phyloP scores from a whole-genome alignment of 2,888 invertebrate species.

The Polydrusus cervinus region DNA sequence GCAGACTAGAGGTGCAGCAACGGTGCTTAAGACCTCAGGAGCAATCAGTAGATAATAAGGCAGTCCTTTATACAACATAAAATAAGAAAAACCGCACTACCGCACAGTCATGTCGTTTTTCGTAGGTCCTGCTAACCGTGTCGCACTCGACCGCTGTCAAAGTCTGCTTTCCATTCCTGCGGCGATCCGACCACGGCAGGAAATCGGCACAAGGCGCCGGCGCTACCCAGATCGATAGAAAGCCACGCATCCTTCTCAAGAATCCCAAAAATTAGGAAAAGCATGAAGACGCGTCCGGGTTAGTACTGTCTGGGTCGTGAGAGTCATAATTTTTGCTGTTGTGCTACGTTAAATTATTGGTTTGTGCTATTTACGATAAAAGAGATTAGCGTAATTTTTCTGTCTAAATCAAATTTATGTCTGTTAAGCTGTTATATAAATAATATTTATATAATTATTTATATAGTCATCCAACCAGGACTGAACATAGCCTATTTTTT shows the following conservation, averaged over 20 bases:
- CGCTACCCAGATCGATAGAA: constrained; percentile 66
- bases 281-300: constrained; percentile 47
- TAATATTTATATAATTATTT: no score
- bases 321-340: no score
- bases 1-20: constrained; percentile 21
- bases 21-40: constrained; percentile 27
- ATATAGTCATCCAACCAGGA: no score
- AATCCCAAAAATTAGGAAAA: constrained; percentile 54
- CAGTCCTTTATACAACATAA: constrained; percentile 27
- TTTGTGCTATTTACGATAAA: no score
- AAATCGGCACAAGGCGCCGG: constrained; percentile 59
- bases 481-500: no score
- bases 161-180: constrained; percentile 50
- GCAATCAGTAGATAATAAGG: constrained; percentile 18
- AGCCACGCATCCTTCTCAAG: constrained; percentile 65
- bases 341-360: no score
- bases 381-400: no score
- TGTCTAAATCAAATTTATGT: no score
- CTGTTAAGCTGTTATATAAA: no score
- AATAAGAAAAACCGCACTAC: constrained; percentile 45
- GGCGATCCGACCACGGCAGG: constrained; percentile 42
- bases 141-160: constrained; percentile 50
- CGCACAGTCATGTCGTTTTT: constrained; percentile 46
- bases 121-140: constrained; percentile 42
- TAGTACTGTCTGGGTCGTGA: no score